phyloP scores from a whole-genome alignment of 2,888 invertebrate species.

The Aspidiotus destructor region DNA sequence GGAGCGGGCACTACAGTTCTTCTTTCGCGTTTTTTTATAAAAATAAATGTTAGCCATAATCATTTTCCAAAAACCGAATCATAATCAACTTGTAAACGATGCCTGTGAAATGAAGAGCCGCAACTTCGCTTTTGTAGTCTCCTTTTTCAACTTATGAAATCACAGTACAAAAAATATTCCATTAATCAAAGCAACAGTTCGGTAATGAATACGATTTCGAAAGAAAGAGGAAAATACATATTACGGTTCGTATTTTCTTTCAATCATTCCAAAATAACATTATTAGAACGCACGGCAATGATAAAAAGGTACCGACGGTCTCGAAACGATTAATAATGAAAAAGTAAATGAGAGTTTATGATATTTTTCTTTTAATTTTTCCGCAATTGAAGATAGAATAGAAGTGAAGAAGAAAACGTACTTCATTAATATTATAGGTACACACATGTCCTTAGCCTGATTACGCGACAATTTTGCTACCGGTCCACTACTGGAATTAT shows the following conservation, averaged over 20 bases:
- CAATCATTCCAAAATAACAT: constrained; percentile 17
- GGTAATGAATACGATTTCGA: background rate
- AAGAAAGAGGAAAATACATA: constrained; percentile 2
- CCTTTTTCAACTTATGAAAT: too few relatives aligned
- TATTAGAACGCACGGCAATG: background rate
- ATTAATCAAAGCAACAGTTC: constrained; percentile 30
- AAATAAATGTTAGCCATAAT: constrained; percentile 30
- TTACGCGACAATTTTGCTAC: constrained; percentile 27
- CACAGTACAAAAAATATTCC: background rate
- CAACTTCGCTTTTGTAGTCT: background rate
- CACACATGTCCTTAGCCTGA: constrained; percentile 29
- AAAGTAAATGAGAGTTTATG: constrained; percentile 10
- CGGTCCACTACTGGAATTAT: constrained; percentile 30
- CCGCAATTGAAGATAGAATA: background rate
- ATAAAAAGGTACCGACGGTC: constrained; percentile 4
- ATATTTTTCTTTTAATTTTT: constrained; percentile 1
- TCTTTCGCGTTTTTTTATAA: constrained; percentile 31
- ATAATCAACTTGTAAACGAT: constrained; percentile 20
- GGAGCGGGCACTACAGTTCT: background rate
- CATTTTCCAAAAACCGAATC: constrained; percentile 30
- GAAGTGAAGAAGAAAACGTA: constrained; percentile 21
- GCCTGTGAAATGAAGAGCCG: background rate
- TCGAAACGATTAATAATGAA: constrained; percentile 15
- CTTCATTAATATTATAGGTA: constrained; percentile 23
- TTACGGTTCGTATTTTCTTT: background rate